phyloP scores from a whole-genome alignment of 2,113 vertebrate genomes.

The Cathartes aura region DNA sequence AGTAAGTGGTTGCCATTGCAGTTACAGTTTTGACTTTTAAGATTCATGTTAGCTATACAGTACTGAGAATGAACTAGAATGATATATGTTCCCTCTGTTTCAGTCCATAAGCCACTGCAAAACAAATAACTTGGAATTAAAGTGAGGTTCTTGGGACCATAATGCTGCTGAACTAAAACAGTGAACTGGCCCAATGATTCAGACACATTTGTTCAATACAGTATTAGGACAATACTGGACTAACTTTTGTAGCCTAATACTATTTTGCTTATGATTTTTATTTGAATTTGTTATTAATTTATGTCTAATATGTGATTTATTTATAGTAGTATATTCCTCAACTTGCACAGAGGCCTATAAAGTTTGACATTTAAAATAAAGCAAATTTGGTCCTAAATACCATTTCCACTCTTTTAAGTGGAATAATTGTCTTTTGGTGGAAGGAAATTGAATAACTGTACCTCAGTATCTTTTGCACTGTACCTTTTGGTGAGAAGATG shows the following conservation, averaged over 20 bases:
- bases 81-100: neutral
- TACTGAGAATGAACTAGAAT: neutral
- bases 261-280: neutral
- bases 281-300: neutral
- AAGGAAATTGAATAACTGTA: neutral
- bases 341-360: neutral
- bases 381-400: neutral
- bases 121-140: neutral
- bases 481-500: neutral
- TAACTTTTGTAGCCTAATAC: neutral
- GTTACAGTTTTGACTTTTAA: neutral
- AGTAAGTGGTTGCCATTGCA: neutral
- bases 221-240: neutral
- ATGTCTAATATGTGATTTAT: neutral
- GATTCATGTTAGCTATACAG: neutral
- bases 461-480: neutral
- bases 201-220: neutral
- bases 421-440: neutral
- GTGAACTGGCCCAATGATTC: neutral
- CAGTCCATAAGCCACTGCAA: neutral
- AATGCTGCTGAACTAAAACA: neutral
- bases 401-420: neutral
- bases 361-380: neutral
- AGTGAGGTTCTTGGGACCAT: neutral
- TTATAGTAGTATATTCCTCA: neutral